Percentiles rank a stretch among this genome's conserved stretches.
phyloP scores from a whole-genome alignment of 2,888 invertebrate genomes.

The Zygothrica quintamaculata region DNA sequence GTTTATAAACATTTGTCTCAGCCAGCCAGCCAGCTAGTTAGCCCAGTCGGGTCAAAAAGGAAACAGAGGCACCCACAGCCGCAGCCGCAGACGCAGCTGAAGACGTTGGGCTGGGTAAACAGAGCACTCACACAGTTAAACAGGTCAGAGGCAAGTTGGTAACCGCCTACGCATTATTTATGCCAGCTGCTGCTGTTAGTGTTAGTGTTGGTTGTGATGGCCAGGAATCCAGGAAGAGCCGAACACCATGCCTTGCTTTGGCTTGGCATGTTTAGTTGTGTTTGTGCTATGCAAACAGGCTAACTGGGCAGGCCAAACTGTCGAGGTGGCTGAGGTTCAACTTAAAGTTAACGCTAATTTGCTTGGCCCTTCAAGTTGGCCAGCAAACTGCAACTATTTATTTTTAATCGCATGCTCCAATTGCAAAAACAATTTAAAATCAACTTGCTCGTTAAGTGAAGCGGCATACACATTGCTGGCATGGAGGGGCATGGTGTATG shows the following conservation, averaged over 20 bases:
- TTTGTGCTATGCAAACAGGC: constrained; percentile 38
- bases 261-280: constrained; percentile 32
- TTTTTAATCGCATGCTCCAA: constrained; percentile 79
- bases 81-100: constrained; percentile 4
- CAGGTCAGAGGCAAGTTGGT: constrained; percentile 19
- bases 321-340: constrained; percentile 20
- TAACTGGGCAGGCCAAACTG: constrained; percentile 1
- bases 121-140: constrained; percentile 39
- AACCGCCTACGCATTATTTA: constrained; percentile 60
- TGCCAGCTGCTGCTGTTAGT: constrained; percentile 44
- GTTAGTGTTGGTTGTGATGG: constrained; percentile 19
- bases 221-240: constrained; percentile 7
- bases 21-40: constrained; percentile 18
- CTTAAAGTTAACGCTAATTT: constrained; percentile 69
- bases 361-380: constrained; percentile 52
- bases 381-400: constrained; percentile 70
- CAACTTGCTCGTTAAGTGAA: constrained; percentile 79
- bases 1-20: constrained; percentile 80
- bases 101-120: constrained; percentile 40
- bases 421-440: constrained; percentile 80
- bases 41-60: constrained; percentile 13
- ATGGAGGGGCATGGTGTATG: background rate
- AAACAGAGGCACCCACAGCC: constrained; percentile 28
- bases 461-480: constrained; percentile 49
- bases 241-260: no score